Evolutionary conservation across 2,888 invertebrate genomes (phyloP).

Genomic region (Metacarcinus magister): DNA sequence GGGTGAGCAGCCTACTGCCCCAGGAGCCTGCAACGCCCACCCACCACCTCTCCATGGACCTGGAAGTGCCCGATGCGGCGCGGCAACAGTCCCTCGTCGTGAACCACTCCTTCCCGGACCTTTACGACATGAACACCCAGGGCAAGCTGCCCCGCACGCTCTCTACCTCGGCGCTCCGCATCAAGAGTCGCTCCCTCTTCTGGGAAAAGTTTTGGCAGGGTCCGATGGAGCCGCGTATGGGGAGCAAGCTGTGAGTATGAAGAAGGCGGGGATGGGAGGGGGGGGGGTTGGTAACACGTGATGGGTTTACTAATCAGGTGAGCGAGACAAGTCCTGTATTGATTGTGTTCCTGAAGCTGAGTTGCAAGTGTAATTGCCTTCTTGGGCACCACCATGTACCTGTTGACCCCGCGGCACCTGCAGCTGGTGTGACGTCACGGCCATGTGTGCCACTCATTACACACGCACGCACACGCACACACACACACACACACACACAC

Average conservation of each 20-base stretch:
- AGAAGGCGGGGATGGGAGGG: background rate
- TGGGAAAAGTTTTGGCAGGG: constrained; percentile 90
- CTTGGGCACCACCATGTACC: background rate
- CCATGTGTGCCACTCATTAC: background rate
- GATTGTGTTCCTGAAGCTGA: constrained; percentile 10
- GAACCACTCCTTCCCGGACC: constrained; percentile 79
- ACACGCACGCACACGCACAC: constrained; percentile 37
- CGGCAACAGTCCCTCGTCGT: constrained; percentile 69
- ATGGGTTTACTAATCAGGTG: constrained; percentile 19
- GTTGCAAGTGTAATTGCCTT: constrained; percentile 40
- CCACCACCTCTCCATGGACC: constrained; percentile 74
- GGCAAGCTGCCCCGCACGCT: constrained; percentile 88
- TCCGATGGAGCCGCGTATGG: constrained; percentile 69
- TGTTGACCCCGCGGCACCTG: background rate
- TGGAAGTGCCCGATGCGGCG: constrained; percentile 69
- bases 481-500: constrained; percentile 38
- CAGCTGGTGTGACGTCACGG: background rate
- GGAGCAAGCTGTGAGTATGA: constrained; percentile 78
- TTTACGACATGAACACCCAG: constrained; percentile 74
- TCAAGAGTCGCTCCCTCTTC: constrained; percentile 91
- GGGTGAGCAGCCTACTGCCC: constrained; percentile 46
- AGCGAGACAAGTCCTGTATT: constrained; percentile 34
- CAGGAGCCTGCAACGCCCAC: constrained; percentile 34
- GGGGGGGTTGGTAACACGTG: background rate
- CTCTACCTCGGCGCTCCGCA: constrained; percentile 92